Percentiles rank a stretch among this genome's conserved stretches.
phyloP scores from a whole-genome alignment of 2,797 vertebrate species.

The Lepidocolaptes lacrymiger region DNA sequence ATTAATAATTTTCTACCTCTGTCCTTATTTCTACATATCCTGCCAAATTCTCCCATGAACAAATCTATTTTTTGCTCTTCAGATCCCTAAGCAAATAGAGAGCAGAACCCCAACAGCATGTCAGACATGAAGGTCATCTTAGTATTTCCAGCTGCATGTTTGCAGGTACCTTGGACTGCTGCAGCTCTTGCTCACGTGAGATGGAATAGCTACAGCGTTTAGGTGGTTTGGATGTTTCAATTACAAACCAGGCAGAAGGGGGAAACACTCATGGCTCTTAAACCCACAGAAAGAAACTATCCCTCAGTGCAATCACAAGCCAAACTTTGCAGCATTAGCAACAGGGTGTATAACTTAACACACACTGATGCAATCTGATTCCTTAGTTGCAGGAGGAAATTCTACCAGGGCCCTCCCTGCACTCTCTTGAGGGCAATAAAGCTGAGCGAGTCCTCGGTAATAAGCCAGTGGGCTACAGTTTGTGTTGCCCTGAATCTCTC shows the following conservation, averaged over 20 bases:
- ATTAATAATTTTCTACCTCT: not conserved
- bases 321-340: not conserved
- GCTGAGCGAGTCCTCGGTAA: not conserved
- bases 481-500: not conserved
- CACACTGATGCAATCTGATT: not conserved
- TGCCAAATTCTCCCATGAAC: not conserved
- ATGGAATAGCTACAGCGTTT: not conserved
- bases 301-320: accelerated
- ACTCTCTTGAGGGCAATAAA: not conserved
- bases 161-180: not conserved
- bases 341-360: not conserved
- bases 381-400: not conserved
- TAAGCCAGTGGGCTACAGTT: not conserved
- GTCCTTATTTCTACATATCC: not conserved
- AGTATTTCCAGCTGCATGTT: not conserved
- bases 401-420: not conserved
- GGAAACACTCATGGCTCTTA: not conserved
- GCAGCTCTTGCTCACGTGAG: not conserved
- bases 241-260: not conserved
- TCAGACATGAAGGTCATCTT: not conserved
- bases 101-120: accelerated
- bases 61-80: not conserved
- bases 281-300: not conserved
- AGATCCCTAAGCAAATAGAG: not conserved
- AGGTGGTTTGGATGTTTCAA: not conserved